Evolutionary conservation across 1,140 invertebrate genomes (phyloP), one percentile per base, ranked within the genome.

Genomic region (Samia ricini): DNA sequence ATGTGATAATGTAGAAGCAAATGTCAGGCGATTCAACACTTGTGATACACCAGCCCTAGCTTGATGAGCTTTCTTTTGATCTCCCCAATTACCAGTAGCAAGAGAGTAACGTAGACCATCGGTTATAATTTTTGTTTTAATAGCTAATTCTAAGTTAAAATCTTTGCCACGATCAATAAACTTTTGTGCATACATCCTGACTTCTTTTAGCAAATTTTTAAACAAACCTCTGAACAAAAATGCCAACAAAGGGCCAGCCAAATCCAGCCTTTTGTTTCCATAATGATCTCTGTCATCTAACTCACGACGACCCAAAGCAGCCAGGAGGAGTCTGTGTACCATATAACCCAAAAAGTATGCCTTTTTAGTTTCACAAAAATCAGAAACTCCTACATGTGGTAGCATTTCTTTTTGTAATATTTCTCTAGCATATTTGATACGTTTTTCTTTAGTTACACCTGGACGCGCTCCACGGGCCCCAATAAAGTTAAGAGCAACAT

Each of bases 381-480:
- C 98, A 55, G 98, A 98, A 4, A 99, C 98, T 72, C 98, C 98
- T 64, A 99, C 98, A 91, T 99, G 99, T 10, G 99, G 98, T 71
- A 99, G 94, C 97, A 99, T 99, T 96, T 99, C 98, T 80, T 99
- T 99, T 82, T 99, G 98, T 61, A 99, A 91, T 91, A 99, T 99
- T 95, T 99, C 99, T 83, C 97, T 94, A 0, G 99, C 98, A 91
- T 99, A 99, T 90, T 99, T 99, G 24, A 99, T 98, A 93, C 99
- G 95, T 84, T 99, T 99, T 77, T 99, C 98, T 90, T 98, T 98
- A 0, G 98, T 99, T 0, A 99, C 98, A 91, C 99, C 99, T 23
- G 99, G 98, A 61, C 96, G 92, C 22, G 98, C 98, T 65, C 98
- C 99, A 90, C 99, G 94, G 3, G 97, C 94, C 67, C 99, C 99